Evolutionary conservation across 2,797 vertebrate genomes (phyloP).

Genomic region (Schizothorax lantsangensis): DNA sequence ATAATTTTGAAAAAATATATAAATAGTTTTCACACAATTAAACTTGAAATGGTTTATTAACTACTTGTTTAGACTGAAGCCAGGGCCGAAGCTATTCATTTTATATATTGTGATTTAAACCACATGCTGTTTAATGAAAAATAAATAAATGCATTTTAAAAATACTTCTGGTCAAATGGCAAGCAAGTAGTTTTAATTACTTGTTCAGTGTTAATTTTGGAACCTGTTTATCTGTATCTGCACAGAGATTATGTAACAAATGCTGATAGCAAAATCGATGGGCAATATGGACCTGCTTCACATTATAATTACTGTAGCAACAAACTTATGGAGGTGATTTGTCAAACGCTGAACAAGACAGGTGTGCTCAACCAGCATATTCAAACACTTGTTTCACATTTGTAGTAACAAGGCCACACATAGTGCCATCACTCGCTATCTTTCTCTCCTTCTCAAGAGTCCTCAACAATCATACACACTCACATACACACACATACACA

Average conservation of each 20-base stretch:
- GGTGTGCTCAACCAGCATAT: conserved; percentile 4
- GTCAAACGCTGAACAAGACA: neutral
- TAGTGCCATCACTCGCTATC: neutral
- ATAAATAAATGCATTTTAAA: neutral
- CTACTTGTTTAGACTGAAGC: neutral
- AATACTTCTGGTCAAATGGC: neutral
- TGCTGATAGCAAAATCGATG: conserved; percentile 1
- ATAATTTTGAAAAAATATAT: neutral
- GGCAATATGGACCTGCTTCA: conserved; percentile 28
- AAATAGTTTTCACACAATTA: neutral
- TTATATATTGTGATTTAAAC: neutral
- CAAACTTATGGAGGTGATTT: conserved; percentile 15
- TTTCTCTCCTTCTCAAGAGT: conserved; percentile 14
- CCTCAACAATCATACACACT: neutral
- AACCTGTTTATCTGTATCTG: neutral
- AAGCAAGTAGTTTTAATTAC: neutral
- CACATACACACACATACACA: neutral
- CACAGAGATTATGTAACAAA: conserved; percentile 13
- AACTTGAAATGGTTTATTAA: neutral
- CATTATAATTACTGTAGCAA: conserved; percentile 21
- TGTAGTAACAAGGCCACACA: neutral
- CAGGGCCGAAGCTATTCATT: neutral
- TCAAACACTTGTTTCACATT: neutral
- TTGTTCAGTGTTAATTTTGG: neutral
- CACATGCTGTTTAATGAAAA: neutral